Evolutionary conservation across 2,113 vertebrate genomes (phyloP).

Genomic region (Malurus alboscapulatus): DNA sequence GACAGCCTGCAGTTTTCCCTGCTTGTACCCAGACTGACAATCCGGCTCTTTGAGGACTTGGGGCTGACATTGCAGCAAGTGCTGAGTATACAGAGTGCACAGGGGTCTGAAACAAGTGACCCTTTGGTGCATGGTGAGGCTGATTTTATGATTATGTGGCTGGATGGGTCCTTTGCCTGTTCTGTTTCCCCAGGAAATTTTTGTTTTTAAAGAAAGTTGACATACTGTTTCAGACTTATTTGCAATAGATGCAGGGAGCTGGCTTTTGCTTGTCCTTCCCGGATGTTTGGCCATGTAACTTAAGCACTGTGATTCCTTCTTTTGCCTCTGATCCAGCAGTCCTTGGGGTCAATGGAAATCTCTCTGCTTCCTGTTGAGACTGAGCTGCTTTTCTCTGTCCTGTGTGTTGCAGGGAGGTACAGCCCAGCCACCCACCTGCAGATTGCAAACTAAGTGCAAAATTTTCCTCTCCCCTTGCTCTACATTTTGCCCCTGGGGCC

Average conservation of each 20-base stretch:
- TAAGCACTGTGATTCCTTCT: neutral
- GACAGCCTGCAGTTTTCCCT: neutral
- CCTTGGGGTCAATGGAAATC: neutral
- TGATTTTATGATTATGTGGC: neutral
- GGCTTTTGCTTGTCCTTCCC: neutral
- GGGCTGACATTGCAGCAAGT: neutral
- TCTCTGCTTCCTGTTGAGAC: neutral
- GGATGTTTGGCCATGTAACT: neutral
- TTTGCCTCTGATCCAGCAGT: neutral
- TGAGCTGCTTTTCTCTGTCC: neutral
- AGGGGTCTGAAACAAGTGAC: neutral
- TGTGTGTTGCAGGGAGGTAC: rapidly evolving
- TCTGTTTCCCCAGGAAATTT: neutral
- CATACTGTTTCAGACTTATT: neutral
- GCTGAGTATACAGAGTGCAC: neutral
- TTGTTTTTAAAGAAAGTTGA: neutral
- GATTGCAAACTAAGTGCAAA: neutral
- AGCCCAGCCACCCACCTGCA: neutral
- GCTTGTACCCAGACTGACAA: neutral
- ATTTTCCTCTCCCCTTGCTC: neutral
- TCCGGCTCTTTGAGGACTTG: neutral
- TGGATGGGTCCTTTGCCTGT: neutral
- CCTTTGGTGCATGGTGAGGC: neutral
- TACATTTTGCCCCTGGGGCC: neutral
- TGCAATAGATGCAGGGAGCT: neutral